Evolutionary conservation across 2,888 invertebrate species (phyloP).

Genomic region (Agrotis exclamationis): DNA sequence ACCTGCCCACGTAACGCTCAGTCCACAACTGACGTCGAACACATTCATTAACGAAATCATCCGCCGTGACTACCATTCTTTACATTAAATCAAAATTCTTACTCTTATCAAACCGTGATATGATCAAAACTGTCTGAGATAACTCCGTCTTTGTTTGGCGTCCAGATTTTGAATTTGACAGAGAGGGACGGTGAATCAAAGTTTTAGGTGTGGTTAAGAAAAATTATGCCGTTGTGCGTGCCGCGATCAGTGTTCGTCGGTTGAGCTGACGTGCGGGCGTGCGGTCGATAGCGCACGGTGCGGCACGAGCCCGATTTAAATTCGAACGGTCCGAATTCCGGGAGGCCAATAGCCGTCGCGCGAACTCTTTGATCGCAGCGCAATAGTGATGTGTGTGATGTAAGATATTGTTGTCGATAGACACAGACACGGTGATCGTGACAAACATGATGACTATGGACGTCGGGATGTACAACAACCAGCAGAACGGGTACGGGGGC

Average conservation of each 20-base stretch:
- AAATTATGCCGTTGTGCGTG: constrained; percentile 76
- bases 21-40: constrained; percentile 76
- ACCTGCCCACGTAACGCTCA: constrained; percentile 80
- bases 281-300: constrained; percentile 78
- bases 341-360: constrained; percentile 72
- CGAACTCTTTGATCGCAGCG: constrained; percentile 62
- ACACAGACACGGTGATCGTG: constrained; percentile 81
- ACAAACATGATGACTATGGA: constrained; percentile 95
- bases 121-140: constrained; percentile 73
- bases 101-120: constrained; percentile 80
- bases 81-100: constrained; percentile 78
- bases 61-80: constrained; percentile 70
- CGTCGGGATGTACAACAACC: constrained; percentile 95
- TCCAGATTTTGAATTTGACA: constrained; percentile 57
- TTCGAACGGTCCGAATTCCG: constrained; percentile 76
- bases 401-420: constrained; percentile 81
- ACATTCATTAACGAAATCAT: constrained; percentile 70
- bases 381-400: constrained; percentile 86
- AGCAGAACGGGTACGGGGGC: constrained; percentile 91
- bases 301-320: constrained; percentile 74
- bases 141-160: constrained; percentile 76
- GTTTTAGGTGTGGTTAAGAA: constrained; percentile 85
- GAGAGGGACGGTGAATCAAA: constrained; percentile 79
- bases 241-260: constrained; percentile 84
- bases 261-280: constrained; percentile 85